Evolutionary conservation across 1,140 invertebrate species (phyloP).

Genomic region (Teleogryllus occipitalis): DNA sequence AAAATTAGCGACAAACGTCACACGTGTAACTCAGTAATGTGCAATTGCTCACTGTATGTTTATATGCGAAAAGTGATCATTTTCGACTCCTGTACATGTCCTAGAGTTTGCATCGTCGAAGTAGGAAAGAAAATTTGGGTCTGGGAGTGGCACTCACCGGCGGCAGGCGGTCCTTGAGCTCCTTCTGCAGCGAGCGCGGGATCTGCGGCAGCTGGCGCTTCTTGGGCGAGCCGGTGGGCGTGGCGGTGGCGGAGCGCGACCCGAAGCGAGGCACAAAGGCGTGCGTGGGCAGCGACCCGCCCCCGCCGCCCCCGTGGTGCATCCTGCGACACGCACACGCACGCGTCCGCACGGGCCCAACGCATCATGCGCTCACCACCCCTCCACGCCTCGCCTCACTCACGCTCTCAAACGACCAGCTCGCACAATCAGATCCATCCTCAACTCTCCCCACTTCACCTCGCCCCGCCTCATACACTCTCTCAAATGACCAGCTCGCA

Average conservation of each 20-base stretch:
- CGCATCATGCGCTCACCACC: not conserved
- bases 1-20: too few relatives aligned
- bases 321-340: slow-evolving; percentile 7
- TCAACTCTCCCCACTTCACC: too few relatives aligned
- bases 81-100: too few relatives aligned
- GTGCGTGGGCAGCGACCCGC: slow-evolving; percentile 37
- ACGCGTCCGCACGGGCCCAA: not conserved
- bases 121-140: too few relatives aligned
- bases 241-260: slow-evolving; percentile 67
- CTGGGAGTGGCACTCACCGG: not conserved
- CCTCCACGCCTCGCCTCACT: not conserved
- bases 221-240: slow-evolving; percentile 90
- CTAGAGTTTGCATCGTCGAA: too few relatives aligned
- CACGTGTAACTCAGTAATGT: too few relatives aligned
- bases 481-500: not conserved
- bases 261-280: slow-evolving; percentile 34
- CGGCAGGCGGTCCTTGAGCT: slow-evolving; percentile 51
- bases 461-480: not conserved
- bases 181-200: slow-evolving; percentile 53
- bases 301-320: slow-evolving; percentile 42
- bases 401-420: too few relatives aligned
- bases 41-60: too few relatives aligned
- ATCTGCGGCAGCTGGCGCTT: slow-evolving; percentile 92
- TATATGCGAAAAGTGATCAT: too few relatives aligned
- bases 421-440: too few relatives aligned